A percentile compares a stretch with the other conserved stretches of the same genome.
Conservation (phyloP, 2,797 vertebrate species). For the Chanos chanos region DNA sequence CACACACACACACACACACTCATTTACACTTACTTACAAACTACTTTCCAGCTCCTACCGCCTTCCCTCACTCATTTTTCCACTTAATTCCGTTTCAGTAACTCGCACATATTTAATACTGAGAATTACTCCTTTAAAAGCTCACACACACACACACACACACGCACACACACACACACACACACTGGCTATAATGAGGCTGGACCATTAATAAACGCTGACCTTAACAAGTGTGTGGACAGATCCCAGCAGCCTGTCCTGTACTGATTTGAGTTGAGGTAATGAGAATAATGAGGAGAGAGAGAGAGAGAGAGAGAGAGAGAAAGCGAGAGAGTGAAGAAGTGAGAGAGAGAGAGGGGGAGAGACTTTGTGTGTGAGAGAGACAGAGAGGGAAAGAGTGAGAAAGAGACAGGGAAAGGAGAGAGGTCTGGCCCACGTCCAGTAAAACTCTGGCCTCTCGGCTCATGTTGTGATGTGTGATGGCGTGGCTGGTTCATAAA, state of each 20-base stretch:
- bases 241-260: constrained; percentile 74
- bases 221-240: constrained; percentile 73
- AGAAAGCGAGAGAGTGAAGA: not conserved
- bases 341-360: not conserved
- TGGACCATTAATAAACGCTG: constrained; percentile 61
- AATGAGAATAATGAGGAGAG: constrained; percentile 75
- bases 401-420: no score
- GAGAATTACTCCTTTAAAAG: not conserved
- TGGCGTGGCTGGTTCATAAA: no score
- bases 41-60: no score
- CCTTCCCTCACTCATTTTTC: no score
- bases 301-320: constrained; percentile 47
- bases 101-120: not conserved
- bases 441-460: no score
- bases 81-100: no score
- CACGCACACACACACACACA: not conserved
- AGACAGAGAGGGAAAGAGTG: not conserved
- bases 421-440: no score
- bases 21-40: constrained; percentile 16
- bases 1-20: constrained; percentile 24
- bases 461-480: no score
- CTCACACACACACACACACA: not conserved
- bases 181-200: constrained; percentile 39
- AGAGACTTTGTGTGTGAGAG: not conserved
- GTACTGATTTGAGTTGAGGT: constrained; percentile 70